Evolutionary conservation across 2,113 vertebrate genomes (phyloP), one percentile per base, ranked within the genome.

Genomic region (Damaliscus lunatus): DNA sequence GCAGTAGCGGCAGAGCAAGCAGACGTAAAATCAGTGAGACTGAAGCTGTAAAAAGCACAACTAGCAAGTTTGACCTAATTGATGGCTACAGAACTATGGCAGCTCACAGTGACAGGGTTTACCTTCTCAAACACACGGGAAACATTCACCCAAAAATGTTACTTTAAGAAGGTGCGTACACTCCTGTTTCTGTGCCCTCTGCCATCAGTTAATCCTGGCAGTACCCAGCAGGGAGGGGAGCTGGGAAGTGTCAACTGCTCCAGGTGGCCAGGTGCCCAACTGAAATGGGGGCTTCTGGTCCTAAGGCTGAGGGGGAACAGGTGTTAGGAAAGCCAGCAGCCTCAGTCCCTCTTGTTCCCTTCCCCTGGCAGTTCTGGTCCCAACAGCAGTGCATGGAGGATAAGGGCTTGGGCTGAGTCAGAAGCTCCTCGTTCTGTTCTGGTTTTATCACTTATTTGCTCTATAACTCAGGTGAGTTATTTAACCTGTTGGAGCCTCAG

Each of bases 141-240:
- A 60, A 57, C 55, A 16, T 25, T 40, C 1, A 0, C 40, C 6
- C 16, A 4, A 17, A 46, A 36, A 23, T 3, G 31, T 15, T 10
- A 6, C 14, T 12, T 55, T 31, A 36, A 36, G 36, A 62, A 90
- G 31, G 2, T 64, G 12, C 55, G 0, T 33, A 12, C 9, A 27
- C 53, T 7, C 8, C 74, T 27, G 16, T 60, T 57, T 48, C 0
- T 0, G 2, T 19, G 33, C 48, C 14, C 0, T n/a, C 60, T 27
- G 23, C 46, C 48, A 8, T 46, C 43, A 52, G 77, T 10, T 16
- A 19, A 12, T 19, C 62, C 60, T n/a, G 25, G 48, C 36, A 6
- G 15, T 12, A 16, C 17, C 57, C 4, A 7, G 31, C 48, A 46
- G 36, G 57, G 53, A 31, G 40, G 31, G 33, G 60, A n/a, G 25